Evolutionary conservation across 2,888 invertebrate species (phyloP), one percentile per base, ranked within the genome.

Genomic region (Augochlorella aurata): DNA sequence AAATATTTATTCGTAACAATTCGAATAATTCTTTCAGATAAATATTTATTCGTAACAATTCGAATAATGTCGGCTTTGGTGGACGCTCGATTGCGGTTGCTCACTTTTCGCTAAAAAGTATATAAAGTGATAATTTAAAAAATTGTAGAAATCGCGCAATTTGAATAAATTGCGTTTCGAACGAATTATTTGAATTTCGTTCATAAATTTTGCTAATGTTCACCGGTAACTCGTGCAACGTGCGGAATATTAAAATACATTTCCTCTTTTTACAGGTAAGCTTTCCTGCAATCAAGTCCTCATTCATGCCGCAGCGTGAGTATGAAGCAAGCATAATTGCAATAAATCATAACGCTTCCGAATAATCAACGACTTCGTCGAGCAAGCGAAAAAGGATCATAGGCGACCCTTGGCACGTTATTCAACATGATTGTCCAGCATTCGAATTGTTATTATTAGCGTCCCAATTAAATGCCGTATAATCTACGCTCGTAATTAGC

Each of bases 261-360:
- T 24, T 68, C 44, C 12, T 63, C 29, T 49, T 63, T 29, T 81
- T 81, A 7, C 71, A 83, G 81, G 81, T 83, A 67, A 81, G 77
- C n/a, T 71, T 45, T 2, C 18, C 16, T 21, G 18, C 12, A 12
- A 24, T 65, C 4, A n/a, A n/a, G 18, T 44, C 5, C 7, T 1
- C 0, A n/a, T n/a, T 10, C 50, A 21, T n/a, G 9, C 21, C 24
- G 45, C 16, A 50, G 74, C 74, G 78, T 66, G 82, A 83, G 77
- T 72, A 83, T 29, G 45, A 44, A 44, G 2, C 7, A 12, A 44
- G 0, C 44, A 18, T n/a, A 5, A 8, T 9, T 38, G 3, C 3
- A 8, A 16, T 29, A 18, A 61, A 18, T 61, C 8, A 9, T 29
- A 47, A 9, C 21, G 16, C 66, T 50, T 73, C 29, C 50, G 69